Percentiles rank a stretch among this genome's conserved stretches.
Conservation (phyloP, 2,113 vertebrate species). For the Percopsis transmontana region DNA sequence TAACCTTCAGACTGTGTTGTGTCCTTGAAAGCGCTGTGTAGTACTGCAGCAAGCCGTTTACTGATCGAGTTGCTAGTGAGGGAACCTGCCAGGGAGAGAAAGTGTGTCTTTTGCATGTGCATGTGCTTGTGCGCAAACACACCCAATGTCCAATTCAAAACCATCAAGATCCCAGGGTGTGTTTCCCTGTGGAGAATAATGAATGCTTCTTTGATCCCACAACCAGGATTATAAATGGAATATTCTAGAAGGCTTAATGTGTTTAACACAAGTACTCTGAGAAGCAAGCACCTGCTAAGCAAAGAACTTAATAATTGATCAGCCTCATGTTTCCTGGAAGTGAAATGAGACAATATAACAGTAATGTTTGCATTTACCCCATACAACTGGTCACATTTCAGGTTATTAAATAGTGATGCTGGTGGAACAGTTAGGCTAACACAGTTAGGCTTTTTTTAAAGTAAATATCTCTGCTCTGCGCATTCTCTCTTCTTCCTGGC, state of each 20-base stretch:
- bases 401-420: background rate
- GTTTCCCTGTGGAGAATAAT: conserved; percentile 38
- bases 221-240: conserved; percentile 52
- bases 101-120: conserved; percentile 7
- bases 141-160: background rate
- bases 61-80: conserved; percentile 2
- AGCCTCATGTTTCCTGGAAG: conserved; percentile 51
- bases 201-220: conserved; percentile 25
- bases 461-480: conserved; percentile 3
- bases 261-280: conserved; percentile 63
- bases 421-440: background rate
- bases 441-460: background rate
- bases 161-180: background rate
- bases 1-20: conserved; percentile 10
- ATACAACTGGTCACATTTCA: background rate
- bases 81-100: background rate
- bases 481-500: conserved; percentile 5
- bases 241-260: conserved; percentile 40
- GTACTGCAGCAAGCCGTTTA: background rate
- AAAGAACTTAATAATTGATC: conserved; percentile 65
- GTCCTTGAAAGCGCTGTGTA: conserved; percentile 5
- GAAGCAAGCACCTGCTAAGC: conserved; percentile 65
- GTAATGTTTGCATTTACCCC: conserved; percentile 28
- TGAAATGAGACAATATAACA: conserved; percentile 35
- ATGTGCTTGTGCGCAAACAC: conserved; percentile 12